Evolutionary conservation across 1,140 invertebrate species (phyloP).

Genomic region (Drosophila dunni): DNA sequence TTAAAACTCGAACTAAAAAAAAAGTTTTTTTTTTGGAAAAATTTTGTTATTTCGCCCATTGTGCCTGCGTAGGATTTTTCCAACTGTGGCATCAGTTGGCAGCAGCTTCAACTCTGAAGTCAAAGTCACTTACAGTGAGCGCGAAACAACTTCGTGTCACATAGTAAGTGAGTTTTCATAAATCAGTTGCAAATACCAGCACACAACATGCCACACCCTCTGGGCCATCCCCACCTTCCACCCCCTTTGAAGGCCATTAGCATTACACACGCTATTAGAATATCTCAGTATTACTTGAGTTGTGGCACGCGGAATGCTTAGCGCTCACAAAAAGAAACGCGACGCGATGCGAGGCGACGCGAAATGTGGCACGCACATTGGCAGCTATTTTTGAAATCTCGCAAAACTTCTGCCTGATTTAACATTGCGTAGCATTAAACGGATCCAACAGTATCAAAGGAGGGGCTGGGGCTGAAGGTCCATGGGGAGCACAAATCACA

Average conservation of each 20-base stretch:
- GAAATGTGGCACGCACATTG: conserved; percentile 43
- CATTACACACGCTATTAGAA: conserved; percentile 74
- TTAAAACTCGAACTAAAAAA: no score
- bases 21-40: no score
- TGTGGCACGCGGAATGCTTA: conserved; percentile 34
- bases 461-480: neutral
- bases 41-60: no score
- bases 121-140: conserved; percentile 47
- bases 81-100: neutral
- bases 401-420: conserved; percentile 75
- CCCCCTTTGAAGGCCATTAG: conserved; percentile 55
- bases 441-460: conserved; percentile 5
- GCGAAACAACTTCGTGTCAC: conserved; percentile 1
- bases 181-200: conserved; percentile 55
- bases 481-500: neutral
- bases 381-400: conserved; percentile 65
- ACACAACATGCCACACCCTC: neutral
- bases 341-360: neutral
- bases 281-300: conserved; percentile 64
- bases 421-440: conserved; percentile 61
- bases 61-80: no score
- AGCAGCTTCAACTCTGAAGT: conserved; percentile 1
- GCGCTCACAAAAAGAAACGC: neutral
- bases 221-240: neutral
- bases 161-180: conserved; percentile 44